These are phyloP conservation scores for Ficedula albicollis DNA, from an alignment of 2,797 vertebrate genomes.

Conservation along the genomic window DNA sequence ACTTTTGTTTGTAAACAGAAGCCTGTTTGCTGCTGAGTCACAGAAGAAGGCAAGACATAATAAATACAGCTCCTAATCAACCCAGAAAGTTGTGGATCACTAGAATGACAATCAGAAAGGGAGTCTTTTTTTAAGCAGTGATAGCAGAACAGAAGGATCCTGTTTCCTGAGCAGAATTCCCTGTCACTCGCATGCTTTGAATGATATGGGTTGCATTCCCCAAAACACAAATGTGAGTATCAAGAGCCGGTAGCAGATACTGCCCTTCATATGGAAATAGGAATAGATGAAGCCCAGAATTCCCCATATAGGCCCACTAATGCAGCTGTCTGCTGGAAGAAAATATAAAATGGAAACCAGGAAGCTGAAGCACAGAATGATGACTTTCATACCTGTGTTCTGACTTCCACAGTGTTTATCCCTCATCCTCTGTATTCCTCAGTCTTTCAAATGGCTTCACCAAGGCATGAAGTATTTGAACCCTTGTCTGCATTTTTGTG, in stretches of 20 bases:
- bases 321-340: neutral
- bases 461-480: neutral
- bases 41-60: neutral
- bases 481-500: neutral
- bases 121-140: neutral
- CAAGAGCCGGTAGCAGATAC: neutral
- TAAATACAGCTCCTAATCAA: neutral
- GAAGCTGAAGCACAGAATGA: neutral
- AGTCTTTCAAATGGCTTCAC: neutral
- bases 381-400: neutral
- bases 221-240: neutral
- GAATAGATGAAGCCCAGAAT: neutral
- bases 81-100: neutral
- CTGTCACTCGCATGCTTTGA: neutral
- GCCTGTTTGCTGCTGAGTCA: conserved; percentile 1
- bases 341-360: neutral
- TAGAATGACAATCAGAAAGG: neutral
- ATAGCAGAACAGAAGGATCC: neutral
- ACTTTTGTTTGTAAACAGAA: neutral
- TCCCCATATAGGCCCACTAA: neutral
- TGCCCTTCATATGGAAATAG: neutral
- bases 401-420: neutral
- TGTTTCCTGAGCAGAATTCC: neutral
- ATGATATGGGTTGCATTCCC: neutral
- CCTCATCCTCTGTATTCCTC: neutral